Evolutionary conservation across 2,888 invertebrate species (phyloP), one percentile per base, ranked within the genome.

Genomic region (Platycnemis pennipes): DNA sequence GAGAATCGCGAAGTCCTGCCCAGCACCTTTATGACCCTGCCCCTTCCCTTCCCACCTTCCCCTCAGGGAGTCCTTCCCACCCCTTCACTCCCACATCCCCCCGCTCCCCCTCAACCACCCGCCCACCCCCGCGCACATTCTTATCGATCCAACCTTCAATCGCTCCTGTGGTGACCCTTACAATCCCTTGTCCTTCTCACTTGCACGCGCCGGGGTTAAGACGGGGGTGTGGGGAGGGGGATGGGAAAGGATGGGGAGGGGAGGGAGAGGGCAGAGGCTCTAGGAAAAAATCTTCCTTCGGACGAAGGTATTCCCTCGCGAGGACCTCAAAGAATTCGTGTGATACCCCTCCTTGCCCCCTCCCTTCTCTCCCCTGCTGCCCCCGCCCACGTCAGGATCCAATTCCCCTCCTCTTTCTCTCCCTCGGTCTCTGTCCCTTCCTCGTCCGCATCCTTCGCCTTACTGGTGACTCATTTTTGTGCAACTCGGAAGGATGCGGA

Each of bases 101-200:
- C 26, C n/a, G 26, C 63, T 63, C 63, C 22, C 63, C n/a, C 63
- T 0, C 26, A 16, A 7, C 11, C 26, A 16, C 88, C 31, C 37
- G 2, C 26, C 77, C 2, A 2, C 19, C 87, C 31, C 88, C 46
- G 42, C 42, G 42, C 53, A 49, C 88, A 89, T 89, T 89, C 89
- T 53, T 89, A 89, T 89, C 56, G 89, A 89, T 89, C 56, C 49
- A 37, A n/a, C 89, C 89, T 89, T 56, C 89, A 56, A 89, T 89
- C 89, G 53, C 89, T 42, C 56, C 42, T 31, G 53, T 89, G 89
- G 89, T 56, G 89, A 89, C 89, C 89, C 89, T 42, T 42, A 53
- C 89, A 89, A 56, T n/a, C 49, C 88, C 63, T 63, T 63, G 63
- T 63, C 63, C 44, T 44, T 86, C 86, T 42, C 44, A 86, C 86